Conservation (phyloP, 2,888 invertebrate genomes). For the Congeria kusceri region DNA sequence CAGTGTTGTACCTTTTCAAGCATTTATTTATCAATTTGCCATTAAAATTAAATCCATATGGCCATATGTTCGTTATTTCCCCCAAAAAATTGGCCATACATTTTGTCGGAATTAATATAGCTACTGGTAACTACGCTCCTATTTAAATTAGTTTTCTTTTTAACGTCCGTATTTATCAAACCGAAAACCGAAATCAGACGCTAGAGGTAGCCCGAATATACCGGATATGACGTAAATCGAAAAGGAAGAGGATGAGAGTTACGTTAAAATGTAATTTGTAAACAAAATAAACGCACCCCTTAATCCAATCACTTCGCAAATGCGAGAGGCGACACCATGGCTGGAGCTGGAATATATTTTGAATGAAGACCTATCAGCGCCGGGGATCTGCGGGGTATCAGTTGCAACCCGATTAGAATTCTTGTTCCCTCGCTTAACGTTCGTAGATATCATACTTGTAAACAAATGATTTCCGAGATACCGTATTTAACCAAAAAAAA, state of each 20-base stretch:
- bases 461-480: too few relatives aligned
- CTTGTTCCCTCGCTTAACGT: too few relatives aligned
- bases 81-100: too few relatives aligned
- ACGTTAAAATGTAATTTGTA: slow-evolving; percentile 47
- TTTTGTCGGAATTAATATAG: too few relatives aligned
- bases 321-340: slow-evolving; percentile 53
- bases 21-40: too few relatives aligned
- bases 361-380: slow-evolving; percentile 61
- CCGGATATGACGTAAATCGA: too few relatives aligned
- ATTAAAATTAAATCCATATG: neutral
- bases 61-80: too few relatives aligned
- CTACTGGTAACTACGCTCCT: too few relatives aligned
- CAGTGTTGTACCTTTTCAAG: too few relatives aligned
- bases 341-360: slow-evolving; percentile 45
- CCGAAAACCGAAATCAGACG: neutral
- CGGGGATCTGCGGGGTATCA: slow-evolving; percentile 51
- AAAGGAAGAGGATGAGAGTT: neutral
- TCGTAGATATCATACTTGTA: too few relatives aligned
- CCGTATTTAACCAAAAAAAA: too few relatives aligned
- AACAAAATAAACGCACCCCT: slow-evolving; percentile 59
- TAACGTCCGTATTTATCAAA: neutral
- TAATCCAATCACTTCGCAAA: slow-evolving; percentile 51
- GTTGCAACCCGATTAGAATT: slow-evolving; percentile 22
- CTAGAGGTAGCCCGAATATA: too few relatives aligned
- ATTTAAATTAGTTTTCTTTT: neutral